Evolutionary conservation across 1,140 invertebrate genomes (phyloP).

Genomic region (Brachionus manjavacas): DNA sequence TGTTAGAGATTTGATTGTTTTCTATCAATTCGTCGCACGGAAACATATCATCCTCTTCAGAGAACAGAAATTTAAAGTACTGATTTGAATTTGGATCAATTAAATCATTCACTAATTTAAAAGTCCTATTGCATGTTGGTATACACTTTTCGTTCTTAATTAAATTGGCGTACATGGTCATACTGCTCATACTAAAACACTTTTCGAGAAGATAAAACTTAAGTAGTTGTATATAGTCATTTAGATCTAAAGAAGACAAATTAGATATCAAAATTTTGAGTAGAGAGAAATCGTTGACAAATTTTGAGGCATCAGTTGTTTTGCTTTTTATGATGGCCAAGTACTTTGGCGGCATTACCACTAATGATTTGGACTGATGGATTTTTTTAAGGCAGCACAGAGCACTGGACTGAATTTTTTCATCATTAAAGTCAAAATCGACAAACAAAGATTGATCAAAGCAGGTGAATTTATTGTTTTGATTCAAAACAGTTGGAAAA

Average conservation of each 20-base stretch:
- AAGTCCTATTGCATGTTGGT: background rate
- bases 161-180: background rate
- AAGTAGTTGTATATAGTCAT: background rate
- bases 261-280: background rate
- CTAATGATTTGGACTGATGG: background rate
- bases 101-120: background rate
- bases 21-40: background rate
- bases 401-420: background rate
- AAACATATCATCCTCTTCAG: background rate
- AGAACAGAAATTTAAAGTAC: background rate
- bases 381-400: background rate
- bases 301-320: background rate
- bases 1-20: background rate
- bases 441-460: constrained; percentile 1
- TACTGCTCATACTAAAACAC: background rate
- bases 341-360: background rate
- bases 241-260: background rate
- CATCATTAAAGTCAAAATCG: background rate
- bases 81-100: background rate
- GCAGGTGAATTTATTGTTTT: background rate
- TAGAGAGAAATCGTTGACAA: background rate
- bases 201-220: background rate
- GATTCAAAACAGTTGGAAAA: background rate
- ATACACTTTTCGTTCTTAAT: background rate
- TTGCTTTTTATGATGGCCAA: background rate